phyloP scores from a whole-genome alignment of 2,888 invertebrate genomes.

The Dasysyrphus albostriatus region DNA sequence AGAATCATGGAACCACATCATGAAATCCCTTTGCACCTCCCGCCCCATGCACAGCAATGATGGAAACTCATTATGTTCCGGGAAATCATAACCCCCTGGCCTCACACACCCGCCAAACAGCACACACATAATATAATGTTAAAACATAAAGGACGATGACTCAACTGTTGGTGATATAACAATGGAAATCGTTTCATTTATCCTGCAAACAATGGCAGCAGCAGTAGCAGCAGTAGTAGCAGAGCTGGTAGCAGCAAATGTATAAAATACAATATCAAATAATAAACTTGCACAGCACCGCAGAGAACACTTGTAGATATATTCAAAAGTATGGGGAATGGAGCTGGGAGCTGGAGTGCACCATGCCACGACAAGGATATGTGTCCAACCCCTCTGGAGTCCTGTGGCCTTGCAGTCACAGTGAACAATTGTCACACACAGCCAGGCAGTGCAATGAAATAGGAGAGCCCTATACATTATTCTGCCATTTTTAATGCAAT shows the following conservation, averaged over 20 bases:
- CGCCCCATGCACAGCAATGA: slow-evolving; percentile 41
- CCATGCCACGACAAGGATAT: slow-evolving; percentile 44
- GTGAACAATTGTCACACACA: slow-evolving; percentile 62
- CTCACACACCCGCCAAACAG: slow-evolving; percentile 60
- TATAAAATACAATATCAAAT: slow-evolving; percentile 76
- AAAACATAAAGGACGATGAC: slow-evolving; percentile 76
- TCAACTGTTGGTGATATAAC: slow-evolving; percentile 76
- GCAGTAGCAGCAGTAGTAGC: slow-evolving; percentile 66
- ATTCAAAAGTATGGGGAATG: slow-evolving; percentile 62
- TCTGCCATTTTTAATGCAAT: slow-evolving; percentile 75
- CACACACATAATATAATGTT: slow-evolving; percentile 73
- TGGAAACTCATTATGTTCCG: slow-evolving; percentile 74
- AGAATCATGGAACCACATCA: slow-evolving; percentile 68
- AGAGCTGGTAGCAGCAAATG: slow-evolving; percentile 72
- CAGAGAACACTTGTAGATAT: slow-evolving; percentile 76
- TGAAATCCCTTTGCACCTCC: slow-evolving; percentile 33
- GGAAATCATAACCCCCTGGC: slow-evolving; percentile 64
- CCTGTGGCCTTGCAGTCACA: slow-evolving; percentile 39
- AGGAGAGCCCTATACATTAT: slow-evolving; percentile 73
- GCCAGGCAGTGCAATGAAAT: slow-evolving; percentile 68
- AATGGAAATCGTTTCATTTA: slow-evolving; percentile 76
- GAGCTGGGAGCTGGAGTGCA: not conserved
- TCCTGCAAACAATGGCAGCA: slow-evolving; percentile 75
- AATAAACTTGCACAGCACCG: slow-evolving; percentile 76
- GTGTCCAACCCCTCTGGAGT: slow-evolving; percentile 61